A percentile compares a stretch with the other conserved stretches of the same genome.
Evolutionary conservation across 2,113 vertebrate species (phyloP).

Genomic region (Alces alces): DNA sequence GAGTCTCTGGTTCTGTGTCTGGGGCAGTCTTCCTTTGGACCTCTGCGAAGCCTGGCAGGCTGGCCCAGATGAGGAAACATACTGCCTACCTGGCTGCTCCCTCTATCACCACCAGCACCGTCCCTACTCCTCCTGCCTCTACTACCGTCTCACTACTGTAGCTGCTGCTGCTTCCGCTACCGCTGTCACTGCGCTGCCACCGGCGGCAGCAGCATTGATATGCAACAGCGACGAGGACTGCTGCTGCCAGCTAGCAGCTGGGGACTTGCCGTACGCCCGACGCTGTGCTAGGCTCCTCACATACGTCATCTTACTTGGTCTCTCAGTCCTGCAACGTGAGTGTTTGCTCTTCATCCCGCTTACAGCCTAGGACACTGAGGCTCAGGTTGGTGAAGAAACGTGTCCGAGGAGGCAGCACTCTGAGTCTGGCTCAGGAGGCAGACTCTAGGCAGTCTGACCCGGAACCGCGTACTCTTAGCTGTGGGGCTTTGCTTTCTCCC

Average conservation of each 20-base stretch:
- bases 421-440: neutral
- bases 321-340: neutral
- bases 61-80: neutral
- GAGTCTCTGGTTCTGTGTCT: neutral
- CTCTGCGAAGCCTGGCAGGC: neutral
- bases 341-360: neutral
- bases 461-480: neutral
- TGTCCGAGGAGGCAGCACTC: neutral
- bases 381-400: neutral
- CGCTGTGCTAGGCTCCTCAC: neutral
- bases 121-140: neutral
- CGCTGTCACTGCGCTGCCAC: too few species aligned
- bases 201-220: too few species aligned
- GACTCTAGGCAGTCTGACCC: neutral
- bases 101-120: accelerated
- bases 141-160: accelerated
- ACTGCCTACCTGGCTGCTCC: neutral
- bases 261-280: accelerated
- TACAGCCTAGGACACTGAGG: neutral
- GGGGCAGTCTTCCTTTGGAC: neutral
- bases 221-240: accelerated
- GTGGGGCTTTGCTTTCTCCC: neutral
- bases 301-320: neutral
- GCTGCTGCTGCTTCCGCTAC: accelerated
- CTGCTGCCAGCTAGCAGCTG: neutral